Percentiles rank a stretch among this genome's conserved stretches.
phyloP scores from a whole-genome alignment of 2,113 vertebrate species.

The Amazona guildingii region DNA sequence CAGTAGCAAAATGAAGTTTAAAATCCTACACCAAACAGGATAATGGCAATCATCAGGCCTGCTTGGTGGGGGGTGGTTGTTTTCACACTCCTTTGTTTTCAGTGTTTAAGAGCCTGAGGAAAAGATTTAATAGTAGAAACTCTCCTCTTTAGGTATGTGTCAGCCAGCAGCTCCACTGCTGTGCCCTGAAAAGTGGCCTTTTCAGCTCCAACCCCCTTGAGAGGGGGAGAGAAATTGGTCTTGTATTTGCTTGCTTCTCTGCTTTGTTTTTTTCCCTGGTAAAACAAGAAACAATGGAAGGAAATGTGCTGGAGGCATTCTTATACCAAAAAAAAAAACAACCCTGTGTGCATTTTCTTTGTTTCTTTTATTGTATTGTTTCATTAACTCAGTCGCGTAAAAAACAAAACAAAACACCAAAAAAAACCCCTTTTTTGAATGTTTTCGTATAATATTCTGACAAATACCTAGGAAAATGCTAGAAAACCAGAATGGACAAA shows the following conservation, averaged over 20 bases:
- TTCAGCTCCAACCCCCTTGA: neutral
- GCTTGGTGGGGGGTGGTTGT: neutral
- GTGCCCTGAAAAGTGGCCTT: neutral
- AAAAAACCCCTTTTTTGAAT: neutral
- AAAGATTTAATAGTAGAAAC: neutral
- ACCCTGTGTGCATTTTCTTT: neutral
- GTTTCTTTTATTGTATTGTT: neutral
- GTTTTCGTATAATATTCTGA: neutral
- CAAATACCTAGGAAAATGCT: neutral
- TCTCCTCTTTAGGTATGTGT: neutral
- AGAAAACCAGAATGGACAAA: neutral
- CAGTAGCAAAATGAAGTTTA: neutral
- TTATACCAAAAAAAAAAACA: neutral
- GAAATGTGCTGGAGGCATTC: conserved; percentile 12
- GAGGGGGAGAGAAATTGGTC: neutral
- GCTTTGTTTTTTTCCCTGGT: neutral
- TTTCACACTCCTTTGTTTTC: neutral
- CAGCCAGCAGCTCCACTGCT: neutral
- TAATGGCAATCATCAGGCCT: neutral
- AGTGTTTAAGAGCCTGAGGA: neutral
- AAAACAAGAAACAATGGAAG: conserved; percentile 26
- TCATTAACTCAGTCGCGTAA: neutral
- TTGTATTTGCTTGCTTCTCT: neutral
- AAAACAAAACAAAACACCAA: neutral
- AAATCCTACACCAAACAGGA: neutral